These are phyloP conservation scores for Carabus problematicus DNA, from an alignment of 2,888 invertebrate genomes.

Conservation along the genomic window DNA sequence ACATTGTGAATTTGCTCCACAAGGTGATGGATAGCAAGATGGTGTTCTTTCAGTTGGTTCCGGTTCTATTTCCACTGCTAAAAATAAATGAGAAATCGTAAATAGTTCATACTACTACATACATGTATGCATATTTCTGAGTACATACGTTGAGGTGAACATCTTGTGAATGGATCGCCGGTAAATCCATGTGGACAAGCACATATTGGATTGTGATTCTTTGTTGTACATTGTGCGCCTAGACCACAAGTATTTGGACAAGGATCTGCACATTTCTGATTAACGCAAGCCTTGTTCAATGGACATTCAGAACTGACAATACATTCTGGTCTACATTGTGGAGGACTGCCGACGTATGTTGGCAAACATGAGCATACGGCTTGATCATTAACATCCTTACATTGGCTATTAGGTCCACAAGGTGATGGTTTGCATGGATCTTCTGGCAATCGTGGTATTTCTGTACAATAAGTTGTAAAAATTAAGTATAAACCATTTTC, in stretches of 20 bases:
- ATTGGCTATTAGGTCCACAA: conserved; percentile 88
- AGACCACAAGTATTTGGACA: conserved; percentile 89
- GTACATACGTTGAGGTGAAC: conserved; percentile 72
- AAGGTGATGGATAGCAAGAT: conserved; percentile 82
- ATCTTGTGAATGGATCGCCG: conserved; percentile 86
- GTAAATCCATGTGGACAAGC: conserved; percentile 84
- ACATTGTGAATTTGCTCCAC: conserved; percentile 84
- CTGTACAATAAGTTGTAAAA: conserved; percentile 48
- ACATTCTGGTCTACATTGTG: conserved; percentile 84
- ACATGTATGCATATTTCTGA: not conserved
- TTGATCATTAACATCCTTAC: conserved; percentile 78
- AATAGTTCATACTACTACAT: conserved; percentile 1
- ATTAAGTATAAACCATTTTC: conserved; percentile 17
- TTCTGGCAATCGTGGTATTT: conserved; percentile 59
- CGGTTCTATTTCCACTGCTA: conserved; percentile 51
- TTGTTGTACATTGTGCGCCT: conserved; percentile 80
- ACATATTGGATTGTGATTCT: conserved; percentile 88
- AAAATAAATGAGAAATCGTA: conserved; percentile 52
- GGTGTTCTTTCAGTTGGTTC: conserved; percentile 70
- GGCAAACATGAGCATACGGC: conserved; percentile 86
- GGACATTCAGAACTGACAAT: conserved; percentile 88
- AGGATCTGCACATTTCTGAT: conserved; percentile 86
- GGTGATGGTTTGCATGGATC: conserved; percentile 86
- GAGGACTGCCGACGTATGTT: conserved; percentile 79
- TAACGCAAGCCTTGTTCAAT: conserved; percentile 80